Percentiles rank a stretch among this genome's conserved stretches.
Conservation (phyloP, 1,140 invertebrate genomes). For the Drosophila ambigua region DNA sequence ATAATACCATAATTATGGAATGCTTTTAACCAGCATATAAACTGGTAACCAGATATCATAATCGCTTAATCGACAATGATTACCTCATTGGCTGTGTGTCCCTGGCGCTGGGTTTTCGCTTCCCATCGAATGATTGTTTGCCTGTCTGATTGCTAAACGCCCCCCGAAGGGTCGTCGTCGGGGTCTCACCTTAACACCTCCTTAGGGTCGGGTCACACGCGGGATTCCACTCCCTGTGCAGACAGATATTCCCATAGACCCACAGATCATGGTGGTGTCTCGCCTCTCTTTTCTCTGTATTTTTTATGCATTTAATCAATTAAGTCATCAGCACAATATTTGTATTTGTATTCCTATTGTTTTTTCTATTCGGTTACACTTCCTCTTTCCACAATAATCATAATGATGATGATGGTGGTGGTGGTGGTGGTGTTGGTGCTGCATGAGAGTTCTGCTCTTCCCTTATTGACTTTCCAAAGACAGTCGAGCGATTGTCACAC, state of each 20-base stretch:
- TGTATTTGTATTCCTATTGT: conserved; percentile 52
- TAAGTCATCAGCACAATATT: conserved; percentile 58
- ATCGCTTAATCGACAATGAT: conserved; percentile 35
- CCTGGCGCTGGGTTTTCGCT: conserved; percentile 14
- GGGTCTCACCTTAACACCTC: conserved; percentile 58
- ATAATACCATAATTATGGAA: conserved; percentile 14
- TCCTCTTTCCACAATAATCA: background rate
- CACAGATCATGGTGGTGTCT: conserved; percentile 34
- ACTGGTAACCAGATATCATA: conserved; percentile 47
- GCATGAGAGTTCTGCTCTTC: background rate
- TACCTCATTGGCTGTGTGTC: conserved; percentile 35
- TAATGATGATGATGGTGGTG: conserved; percentile 11
- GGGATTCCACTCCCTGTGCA: conserved; percentile 26
- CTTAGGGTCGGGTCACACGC: conserved; percentile 53
- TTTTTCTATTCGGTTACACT: conserved; percentile 20
- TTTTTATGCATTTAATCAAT: conserved; percentile 67
- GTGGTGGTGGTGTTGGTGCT: conserved; percentile 16
- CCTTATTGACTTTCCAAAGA: conserved; percentile 55
- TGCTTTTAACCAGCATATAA: conserved; percentile 40
- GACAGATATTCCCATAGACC: conserved; percentile 39
- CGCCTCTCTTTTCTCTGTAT: conserved; percentile 2
- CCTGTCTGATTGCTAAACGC: conserved; percentile 40
- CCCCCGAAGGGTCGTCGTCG: conserved; percentile 3
- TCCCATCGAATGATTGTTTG: conserved; percentile 38
- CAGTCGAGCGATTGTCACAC: conserved; percentile 48